Conservation (phyloP, 92 coral and sea anemone species). For the Epizoanthus illoricatus region DNA sequence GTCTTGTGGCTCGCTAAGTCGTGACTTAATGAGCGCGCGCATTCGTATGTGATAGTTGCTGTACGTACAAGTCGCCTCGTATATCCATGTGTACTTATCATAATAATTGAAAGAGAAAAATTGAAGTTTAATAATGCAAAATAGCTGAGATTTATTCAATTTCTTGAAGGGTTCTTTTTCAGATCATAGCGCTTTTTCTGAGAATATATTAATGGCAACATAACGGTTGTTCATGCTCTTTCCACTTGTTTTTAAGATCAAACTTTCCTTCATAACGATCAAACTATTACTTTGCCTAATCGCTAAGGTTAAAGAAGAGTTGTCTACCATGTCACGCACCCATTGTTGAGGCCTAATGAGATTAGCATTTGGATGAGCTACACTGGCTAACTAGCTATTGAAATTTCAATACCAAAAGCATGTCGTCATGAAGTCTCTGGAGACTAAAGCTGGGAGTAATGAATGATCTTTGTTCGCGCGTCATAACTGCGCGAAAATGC, state of each 20-base stretch:
- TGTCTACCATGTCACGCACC: conserved; percentile 8
- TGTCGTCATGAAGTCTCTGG: conserved; percentile 23
- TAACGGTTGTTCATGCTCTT: not conserved
- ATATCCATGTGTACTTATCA: too few species aligned
- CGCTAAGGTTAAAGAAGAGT: not conserved
- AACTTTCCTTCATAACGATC: not conserved
- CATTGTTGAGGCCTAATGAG: conserved; percentile 32
- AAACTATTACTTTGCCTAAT: not conserved
- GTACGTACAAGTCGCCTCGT: too few species aligned
- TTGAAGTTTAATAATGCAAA: too few species aligned
- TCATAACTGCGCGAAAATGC: not conserved
- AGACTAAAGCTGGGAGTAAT: not conserved
- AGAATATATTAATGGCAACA: not conserved
- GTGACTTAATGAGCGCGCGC: too few species aligned
- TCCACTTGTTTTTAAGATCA: not conserved
- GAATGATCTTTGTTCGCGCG: conserved; percentile 31
- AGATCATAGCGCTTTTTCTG: too few species aligned
- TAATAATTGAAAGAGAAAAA: too few species aligned
- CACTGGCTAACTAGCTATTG: conserved; percentile 13
- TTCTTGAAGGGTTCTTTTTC: too few species aligned
- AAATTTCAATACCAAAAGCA: not conserved
- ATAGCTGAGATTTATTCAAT: too few species aligned
- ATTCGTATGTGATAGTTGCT: too few species aligned
- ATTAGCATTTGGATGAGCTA: conserved; percentile 25
- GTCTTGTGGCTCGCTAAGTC: too few species aligned